Percentiles rank a stretch among this genome's conserved stretches.
phyloP scores from a whole-genome alignment of 2,888 invertebrate species.

The Spialia ferax region DNA sequence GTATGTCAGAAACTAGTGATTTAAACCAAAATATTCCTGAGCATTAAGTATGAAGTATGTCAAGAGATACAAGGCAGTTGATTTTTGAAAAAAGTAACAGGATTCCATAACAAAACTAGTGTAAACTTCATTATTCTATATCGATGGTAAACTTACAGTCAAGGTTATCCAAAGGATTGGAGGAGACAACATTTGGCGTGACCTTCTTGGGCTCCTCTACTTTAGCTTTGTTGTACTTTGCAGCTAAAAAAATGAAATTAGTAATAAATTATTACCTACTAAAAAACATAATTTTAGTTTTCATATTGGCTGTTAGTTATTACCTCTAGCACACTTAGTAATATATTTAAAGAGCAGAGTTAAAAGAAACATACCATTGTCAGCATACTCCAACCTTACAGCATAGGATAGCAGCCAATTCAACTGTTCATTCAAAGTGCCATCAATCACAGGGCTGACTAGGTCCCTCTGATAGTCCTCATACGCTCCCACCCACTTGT shows the following conservation, averaged over 20 bases:
- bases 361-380: slow-evolving; percentile 86
- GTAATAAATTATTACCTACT: too few species aligned
- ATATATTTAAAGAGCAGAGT: background rate
- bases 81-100: too few species aligned
- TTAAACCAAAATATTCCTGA: too few species aligned
- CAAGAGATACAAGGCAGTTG: too few species aligned
- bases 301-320: too few species aligned
- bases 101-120: too few species aligned
- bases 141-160: slow-evolving; percentile 89
- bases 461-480: slow-evolving; percentile 91
- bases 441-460: slow-evolving; percentile 89
- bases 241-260: slow-evolving; percentile 79
- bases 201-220: slow-evolving; percentile 87
- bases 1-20: too few species aligned
- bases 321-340: too few species aligned
- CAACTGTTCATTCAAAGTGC: slow-evolving; percentile 89
- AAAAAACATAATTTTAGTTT: too few species aligned
- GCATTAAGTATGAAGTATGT: too few species aligned
- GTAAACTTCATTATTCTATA: too few species aligned
- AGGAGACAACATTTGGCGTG: slow-evolving; percentile 91
- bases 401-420: slow-evolving; percentile 96
- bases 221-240: slow-evolving; percentile 90
- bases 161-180: slow-evolving; percentile 94
- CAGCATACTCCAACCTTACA: slow-evolving; percentile 93
- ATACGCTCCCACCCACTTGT: slow-evolving; percentile 91